A percentile compares a stretch with the other conserved stretches of the same genome.
Evolutionary conservation across 2,888 invertebrate genomes (phyloP).

Genomic region (Ferdinandea cuprea): DNA sequence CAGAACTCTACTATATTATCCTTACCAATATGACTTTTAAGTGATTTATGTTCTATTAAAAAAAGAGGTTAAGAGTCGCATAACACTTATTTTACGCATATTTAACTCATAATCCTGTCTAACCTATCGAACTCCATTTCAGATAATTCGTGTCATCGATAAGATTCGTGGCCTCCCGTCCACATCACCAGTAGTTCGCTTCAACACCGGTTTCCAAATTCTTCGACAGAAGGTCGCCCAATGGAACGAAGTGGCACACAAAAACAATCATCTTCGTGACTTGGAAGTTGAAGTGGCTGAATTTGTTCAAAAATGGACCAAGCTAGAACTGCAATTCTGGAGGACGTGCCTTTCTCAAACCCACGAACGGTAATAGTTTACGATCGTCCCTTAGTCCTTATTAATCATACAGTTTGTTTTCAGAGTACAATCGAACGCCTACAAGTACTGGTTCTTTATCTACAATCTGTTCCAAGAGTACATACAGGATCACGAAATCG

Average conservation of each 20-base stretch:
- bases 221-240: constrained; percentile 92
- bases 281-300: constrained; percentile 90
- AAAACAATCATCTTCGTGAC: constrained; percentile 90
- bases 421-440: constrained; percentile 87
- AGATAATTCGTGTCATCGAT: constrained; percentile 85
- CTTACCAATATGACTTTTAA: no score
- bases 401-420: constrained; percentile 76
- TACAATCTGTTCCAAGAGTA: constrained; percentile 89
- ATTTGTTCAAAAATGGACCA: constrained; percentile 95
- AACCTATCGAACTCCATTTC: constrained; percentile 50
- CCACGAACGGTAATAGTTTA: constrained; percentile 85
- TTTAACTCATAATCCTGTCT: no score
- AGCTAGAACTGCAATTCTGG: constrained; percentile 94
- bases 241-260: constrained; percentile 96
- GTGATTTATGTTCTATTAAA: no score
- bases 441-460: constrained; percentile 96
- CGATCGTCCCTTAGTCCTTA: background rate
- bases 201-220: constrained; percentile 94
- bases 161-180: constrained; percentile 89
- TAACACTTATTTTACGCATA: no score
- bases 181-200: constrained; percentile 92
- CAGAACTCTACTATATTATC: no score
- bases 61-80: no score
- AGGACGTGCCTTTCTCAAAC: constrained; percentile 90
- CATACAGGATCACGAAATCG: constrained; percentile 80